A percentile compares a stretch with the other conserved stretches of the same genome.
These are phyloP conservation scores for Drosophila atroscutellata DNA, from an alignment of 2,888 invertebrate genomes.

Conservation along the genomic window DNA sequence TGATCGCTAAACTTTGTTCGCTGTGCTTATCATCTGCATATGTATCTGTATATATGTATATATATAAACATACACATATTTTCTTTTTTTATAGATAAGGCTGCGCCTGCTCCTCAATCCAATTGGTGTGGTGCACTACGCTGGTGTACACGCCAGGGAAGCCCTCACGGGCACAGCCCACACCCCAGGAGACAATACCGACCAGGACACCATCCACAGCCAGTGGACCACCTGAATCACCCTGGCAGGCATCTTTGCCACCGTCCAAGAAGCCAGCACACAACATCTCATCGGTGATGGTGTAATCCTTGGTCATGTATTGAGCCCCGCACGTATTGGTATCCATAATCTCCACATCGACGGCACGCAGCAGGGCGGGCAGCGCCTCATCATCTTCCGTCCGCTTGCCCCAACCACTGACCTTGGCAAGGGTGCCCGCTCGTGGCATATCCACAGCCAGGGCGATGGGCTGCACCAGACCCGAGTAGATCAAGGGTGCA, in stretches of 20 bases:
- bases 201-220: constrained; percentile 64
- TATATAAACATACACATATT: too few relatives aligned
- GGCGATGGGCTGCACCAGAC: constrained; percentile 84
- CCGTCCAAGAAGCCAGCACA: constrained; percentile 76
- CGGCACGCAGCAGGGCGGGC: constrained; percentile 84
- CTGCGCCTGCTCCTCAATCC: constrained; percentile 69
- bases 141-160: constrained; percentile 81
- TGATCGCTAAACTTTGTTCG: constrained; percentile 50
- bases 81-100: constrained; percentile 54
- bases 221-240: constrained; percentile 83
- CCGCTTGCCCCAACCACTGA: constrained; percentile 82
- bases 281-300: constrained; percentile 77
- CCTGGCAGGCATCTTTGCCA: constrained; percentile 80
- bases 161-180: constrained; percentile 76
- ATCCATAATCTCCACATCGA: constrained; percentile 86
- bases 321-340: constrained; percentile 84
- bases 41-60: neutral
- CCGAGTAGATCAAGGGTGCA: constrained; percentile 84
- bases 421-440: constrained; percentile 63
- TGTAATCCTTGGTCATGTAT: constrained; percentile 82
- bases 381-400: constrained; percentile 66
- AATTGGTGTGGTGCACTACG: constrained; percentile 58
- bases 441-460: constrained; percentile 64
- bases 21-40: constrained; percentile 32
- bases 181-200: constrained; percentile 83